Evolutionary conservation across 2,113 vertebrate genomes (phyloP).

Genomic region (Eulemur rufifrons): DNA sequence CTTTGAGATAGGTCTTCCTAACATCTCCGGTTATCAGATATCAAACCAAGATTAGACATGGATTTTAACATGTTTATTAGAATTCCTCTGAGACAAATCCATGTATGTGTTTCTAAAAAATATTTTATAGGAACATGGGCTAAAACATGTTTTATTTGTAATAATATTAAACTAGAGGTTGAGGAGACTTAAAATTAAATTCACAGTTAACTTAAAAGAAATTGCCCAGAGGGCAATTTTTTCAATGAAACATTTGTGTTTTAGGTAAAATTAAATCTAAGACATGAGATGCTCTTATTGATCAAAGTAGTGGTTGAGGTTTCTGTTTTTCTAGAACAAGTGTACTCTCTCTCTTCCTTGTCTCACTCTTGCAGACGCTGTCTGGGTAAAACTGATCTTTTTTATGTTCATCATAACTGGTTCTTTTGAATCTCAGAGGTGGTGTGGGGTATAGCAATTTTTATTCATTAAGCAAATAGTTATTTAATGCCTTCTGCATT

Average conservation of each 20-base stretch:
- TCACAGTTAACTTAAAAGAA: conserved; percentile 54
- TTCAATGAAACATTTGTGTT: conserved; percentile 50
- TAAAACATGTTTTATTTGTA: conserved; percentile 72
- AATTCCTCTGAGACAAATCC: conserved; percentile 58
- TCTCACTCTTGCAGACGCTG: neutral
- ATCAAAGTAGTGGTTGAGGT: neutral
- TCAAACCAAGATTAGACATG: conserved; percentile 71
- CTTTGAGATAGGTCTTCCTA: conserved; percentile 65
- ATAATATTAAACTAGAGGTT: conserved; percentile 43
- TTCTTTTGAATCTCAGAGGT: neutral
- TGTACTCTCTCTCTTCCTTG: neutral
- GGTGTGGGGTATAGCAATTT: neutral
- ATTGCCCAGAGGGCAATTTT: conserved; percentile 45
- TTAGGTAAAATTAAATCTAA: conserved; percentile 45
- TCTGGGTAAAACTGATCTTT: neutral
- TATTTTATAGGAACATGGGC: conserved; percentile 71
- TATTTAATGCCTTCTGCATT: neutral
- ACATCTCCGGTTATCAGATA: conserved; percentile 69
- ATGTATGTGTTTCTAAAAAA: conserved; percentile 71
- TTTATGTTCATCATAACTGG: neutral
- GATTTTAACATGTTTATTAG: conserved; percentile 71
- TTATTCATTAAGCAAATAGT: neutral
- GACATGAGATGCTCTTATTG: neutral
- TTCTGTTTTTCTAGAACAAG: conserved; percentile 22
- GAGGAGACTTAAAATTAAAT: conserved; percentile 71